Conservation (phyloP, 2,797 vertebrate species). For the Okamejei kenojei region DNA sequence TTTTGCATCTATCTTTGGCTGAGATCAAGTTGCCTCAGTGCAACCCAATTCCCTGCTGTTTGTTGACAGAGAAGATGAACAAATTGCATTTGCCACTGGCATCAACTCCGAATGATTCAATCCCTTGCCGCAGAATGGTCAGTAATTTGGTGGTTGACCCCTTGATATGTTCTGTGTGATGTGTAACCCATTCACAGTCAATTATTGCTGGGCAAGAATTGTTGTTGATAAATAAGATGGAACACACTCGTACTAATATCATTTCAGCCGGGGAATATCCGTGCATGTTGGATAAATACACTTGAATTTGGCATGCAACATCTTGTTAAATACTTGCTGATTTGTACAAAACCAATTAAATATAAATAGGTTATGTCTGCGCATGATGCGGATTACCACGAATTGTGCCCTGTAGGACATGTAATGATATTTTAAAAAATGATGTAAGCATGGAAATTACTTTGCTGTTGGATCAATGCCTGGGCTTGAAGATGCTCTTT, state of each 20-base stretch:
- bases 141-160: not conserved
- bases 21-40: not conserved
- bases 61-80: not conserved
- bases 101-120: slow-evolving; percentile 6
- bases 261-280: not conserved
- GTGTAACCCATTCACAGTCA: not conserved
- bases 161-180: not conserved
- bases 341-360: not conserved
- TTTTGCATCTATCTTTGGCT: not conserved
- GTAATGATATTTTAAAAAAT: too few species aligned
- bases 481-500: not conserved
- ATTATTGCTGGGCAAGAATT: not conserved
- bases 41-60: not conserved
- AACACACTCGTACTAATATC: not conserved
- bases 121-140: not conserved
- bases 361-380: not conserved
- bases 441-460: too few species aligned
- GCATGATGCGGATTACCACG: too few species aligned
- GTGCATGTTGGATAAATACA: slow-evolving; percentile 21
- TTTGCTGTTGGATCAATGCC: not conserved
- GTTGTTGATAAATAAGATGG: not conserved
- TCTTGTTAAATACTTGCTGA: slow-evolving; percentile 20
- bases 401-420: not conserved
- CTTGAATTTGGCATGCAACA: slow-evolving; percentile 4
- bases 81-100: not conserved